phyloP scores from a whole-genome alignment of 2,888 invertebrate species.

The Agrochola macilenta region DNA sequence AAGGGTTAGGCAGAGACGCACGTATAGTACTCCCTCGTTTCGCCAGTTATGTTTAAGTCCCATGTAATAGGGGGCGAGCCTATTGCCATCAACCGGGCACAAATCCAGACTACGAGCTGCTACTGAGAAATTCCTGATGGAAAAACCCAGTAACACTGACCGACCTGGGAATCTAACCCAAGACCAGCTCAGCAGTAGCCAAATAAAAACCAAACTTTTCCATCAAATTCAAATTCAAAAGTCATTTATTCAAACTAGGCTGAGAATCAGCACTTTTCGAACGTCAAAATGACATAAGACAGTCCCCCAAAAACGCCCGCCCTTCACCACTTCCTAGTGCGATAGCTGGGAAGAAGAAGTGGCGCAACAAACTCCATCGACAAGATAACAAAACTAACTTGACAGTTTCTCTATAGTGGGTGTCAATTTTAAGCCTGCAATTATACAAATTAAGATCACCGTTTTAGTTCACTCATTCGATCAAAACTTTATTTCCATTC shows the following conservation, averaged over 20 bases:
- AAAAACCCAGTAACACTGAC: background rate
- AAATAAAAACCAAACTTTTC: conserved; percentile 19
- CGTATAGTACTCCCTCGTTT: background rate
- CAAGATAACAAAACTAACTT: conserved; percentile 16
- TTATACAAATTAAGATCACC: background rate
- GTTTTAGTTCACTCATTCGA: background rate
- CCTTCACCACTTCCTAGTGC: too few relatives aligned
- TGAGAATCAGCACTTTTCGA: too few relatives aligned
- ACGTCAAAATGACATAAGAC: too few relatives aligned
- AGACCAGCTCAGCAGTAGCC: background rate
- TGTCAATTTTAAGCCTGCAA: conserved; percentile 12
- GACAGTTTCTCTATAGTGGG: background rate
- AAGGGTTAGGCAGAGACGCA: background rate
- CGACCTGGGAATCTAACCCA: background rate
- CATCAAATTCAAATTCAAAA: too few relatives aligned
- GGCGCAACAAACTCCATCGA: too few relatives aligned
- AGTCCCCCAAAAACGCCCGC: too few relatives aligned
- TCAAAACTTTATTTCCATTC: background rate
- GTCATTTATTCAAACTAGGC: too few relatives aligned
- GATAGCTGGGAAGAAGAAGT: too few relatives aligned
- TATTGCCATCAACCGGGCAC: background rate
- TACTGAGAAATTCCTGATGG: background rate
- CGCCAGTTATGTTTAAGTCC: background rate
- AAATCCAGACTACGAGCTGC: too few relatives aligned
- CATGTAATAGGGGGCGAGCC: background rate